Conservation (phyloP, 2,797 vertebrate species). For the Tapirus indicus region DNA sequence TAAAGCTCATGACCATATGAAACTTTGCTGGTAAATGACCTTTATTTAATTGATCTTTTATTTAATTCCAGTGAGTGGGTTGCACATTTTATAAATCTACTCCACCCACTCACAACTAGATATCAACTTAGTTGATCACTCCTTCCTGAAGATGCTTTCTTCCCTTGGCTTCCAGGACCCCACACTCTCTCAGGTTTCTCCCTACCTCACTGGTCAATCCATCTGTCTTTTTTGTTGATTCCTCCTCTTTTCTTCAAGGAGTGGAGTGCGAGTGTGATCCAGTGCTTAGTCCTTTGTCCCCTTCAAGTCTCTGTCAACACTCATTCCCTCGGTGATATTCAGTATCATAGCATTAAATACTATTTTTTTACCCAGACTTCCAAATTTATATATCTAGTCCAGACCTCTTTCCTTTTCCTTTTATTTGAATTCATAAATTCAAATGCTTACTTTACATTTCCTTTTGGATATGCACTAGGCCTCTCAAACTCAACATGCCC, state of each 20-base stretch:
- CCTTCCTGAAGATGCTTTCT: neutral
- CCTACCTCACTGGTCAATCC: neutral
- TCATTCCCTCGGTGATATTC: neutral
- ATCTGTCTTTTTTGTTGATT: neutral
- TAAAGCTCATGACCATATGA: neutral
- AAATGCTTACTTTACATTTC: neutral
- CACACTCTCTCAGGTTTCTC: neutral
- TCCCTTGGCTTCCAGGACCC: neutral
- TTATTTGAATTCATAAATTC: constrained; percentile 18
- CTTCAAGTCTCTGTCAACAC: neutral
- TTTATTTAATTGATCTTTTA: neutral
- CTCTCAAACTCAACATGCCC: neutral
- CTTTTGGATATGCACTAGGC: neutral
- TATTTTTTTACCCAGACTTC: neutral
- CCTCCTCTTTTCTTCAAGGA: neutral
- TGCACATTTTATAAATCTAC: neutral
- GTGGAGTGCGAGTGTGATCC: neutral
- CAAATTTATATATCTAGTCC: neutral
- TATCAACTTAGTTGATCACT: neutral
- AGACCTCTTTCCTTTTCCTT: neutral
- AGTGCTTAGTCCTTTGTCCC: neutral
- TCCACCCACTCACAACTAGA: neutral
- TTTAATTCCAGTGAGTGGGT: neutral
- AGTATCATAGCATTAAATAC: neutral
- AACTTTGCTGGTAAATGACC: neutral